A percentile compares a stretch with the other conserved stretches of the same genome.
Evolutionary conservation across 2,888 invertebrate species (phyloP).

Genomic region (Gymnoscelis rufifasciata): DNA sequence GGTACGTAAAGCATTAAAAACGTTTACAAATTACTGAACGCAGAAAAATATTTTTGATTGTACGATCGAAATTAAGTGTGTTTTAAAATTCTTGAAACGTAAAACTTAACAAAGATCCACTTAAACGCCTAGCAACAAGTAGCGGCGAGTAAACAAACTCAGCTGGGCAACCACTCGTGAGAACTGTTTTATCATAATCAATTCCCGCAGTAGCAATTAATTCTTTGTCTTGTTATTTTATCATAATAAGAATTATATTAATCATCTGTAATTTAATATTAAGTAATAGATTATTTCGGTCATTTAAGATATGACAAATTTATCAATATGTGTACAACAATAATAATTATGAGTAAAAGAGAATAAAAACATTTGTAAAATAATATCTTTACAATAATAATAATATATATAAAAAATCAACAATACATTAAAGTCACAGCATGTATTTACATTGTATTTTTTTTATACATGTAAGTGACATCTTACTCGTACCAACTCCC

Average conservation of each 20-base stretch:
- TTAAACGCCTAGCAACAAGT: constrained; percentile 5
- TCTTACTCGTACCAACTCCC: constrained; percentile 41
- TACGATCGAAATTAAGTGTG: constrained; percentile 44
- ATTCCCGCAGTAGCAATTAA: constrained; percentile 63
- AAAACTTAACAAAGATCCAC: constrained; percentile 17
- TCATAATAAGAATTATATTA: constrained; percentile 25
- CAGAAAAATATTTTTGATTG: background rate
- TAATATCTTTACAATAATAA: constrained; percentile 45
- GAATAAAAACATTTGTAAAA: constrained; percentile 59
- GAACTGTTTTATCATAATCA: constrained; percentile 47
- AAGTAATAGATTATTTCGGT: constrained; percentile 52
- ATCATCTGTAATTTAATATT: constrained; percentile 38
- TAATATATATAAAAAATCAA: constrained; percentile 50
- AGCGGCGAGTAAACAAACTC: background rate
- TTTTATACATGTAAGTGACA: constrained; percentile 43
- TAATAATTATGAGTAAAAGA: constrained; percentile 51
- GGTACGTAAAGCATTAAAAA: constrained; percentile 65
- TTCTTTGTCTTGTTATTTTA: constrained; percentile 33
- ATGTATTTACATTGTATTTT: constrained; percentile 51
- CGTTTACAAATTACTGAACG: constrained; percentile 55
- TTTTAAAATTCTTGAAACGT: constrained; percentile 45
- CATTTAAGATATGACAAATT: constrained; percentile 65
- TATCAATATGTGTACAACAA: constrained; percentile 54
- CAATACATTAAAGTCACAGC: constrained; percentile 65
- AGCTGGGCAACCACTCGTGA: background rate